Evolutionary conservation across 2,113 vertebrate genomes (phyloP), one percentile per base, ranked within the genome.

Genomic region (Oreotrochilus melanogaster): DNA sequence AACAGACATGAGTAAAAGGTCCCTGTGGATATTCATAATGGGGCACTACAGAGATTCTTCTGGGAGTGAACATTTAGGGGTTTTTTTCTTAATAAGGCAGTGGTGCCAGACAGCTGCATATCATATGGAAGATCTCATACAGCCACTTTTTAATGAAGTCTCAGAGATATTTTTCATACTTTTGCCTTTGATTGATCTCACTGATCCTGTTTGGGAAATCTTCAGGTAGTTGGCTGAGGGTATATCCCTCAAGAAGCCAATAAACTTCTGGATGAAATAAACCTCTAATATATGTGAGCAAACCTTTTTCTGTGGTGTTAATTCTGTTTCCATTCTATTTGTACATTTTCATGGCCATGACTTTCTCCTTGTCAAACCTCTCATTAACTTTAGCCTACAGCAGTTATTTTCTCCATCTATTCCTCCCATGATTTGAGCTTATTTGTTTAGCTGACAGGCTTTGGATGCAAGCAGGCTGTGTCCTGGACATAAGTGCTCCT

Each of bases 391-490:
- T 67, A 96, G 91, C 84, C 93, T 70, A 78, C 50, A 93, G 94
- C 84, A 67, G 67, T 91, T 96, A 85, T 96, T 98, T 97, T 97
- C 70, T 75, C 66, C 75, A 74, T 23, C 18, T 89, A 14, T 95
- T 18, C 33, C 66, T 96, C 61, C 56, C 30, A 51, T 16, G 3
- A 10, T 66, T 96, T 89, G 82, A 43, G 48, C 93, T 30, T 89
- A 95, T 97, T 97, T 97, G 60, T 97, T 96, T 91, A 96, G 82
- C 72, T 96, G 89, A 85, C 93, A 94, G 93, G 82, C 42, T 96
- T 96, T 93, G 95, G 84, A 87, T 94, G 72, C 78, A 92, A 91
- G 42, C 45, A 54, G 17, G 56, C 62, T 79, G 50, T 91, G 83
- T 62, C 48, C 78, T 85, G 58, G 42, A 58, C 62, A 43, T 48